Conservation (phyloP, 2,888 invertebrate genomes). For the Acanthosepion pharaonis region DNA sequence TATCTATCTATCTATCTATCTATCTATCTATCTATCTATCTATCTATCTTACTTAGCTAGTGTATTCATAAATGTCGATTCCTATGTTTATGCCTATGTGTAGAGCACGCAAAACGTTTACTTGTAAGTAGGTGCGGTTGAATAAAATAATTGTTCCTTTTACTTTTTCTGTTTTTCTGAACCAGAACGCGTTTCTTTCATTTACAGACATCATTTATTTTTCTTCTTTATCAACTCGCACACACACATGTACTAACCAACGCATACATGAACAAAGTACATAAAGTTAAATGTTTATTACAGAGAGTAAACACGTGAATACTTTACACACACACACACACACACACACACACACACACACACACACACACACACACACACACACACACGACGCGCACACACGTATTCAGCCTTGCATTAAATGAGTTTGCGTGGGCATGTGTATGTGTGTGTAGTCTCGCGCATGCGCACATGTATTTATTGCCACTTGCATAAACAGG, state of each 20-base stretch:
- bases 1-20: not conserved
- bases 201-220: not conserved
- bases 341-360: not conserved
- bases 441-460: no score
- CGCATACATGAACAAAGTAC: not conserved
- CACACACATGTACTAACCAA: not conserved
- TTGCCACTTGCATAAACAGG: no score
- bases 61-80: not conserved
- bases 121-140: not conserved
- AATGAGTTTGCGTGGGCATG: no score
- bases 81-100: not conserved
- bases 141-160: not conserved
- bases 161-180: not conserved
- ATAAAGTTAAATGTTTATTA: no score
- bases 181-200: not conserved
- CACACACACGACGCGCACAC: not conserved
- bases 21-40: not conserved
- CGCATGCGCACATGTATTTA: no score
- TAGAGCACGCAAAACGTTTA: not conserved
- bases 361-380: constrained; percentile 1
- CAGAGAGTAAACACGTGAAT: not conserved
- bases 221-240: not conserved
- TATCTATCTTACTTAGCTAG: not conserved
- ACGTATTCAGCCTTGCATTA: no score
- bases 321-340: not conserved